These are phyloP conservation scores for Drosophila niveifrons DNA, from an alignment of 2,888 invertebrate species.

Conservation along the genomic window DNA sequence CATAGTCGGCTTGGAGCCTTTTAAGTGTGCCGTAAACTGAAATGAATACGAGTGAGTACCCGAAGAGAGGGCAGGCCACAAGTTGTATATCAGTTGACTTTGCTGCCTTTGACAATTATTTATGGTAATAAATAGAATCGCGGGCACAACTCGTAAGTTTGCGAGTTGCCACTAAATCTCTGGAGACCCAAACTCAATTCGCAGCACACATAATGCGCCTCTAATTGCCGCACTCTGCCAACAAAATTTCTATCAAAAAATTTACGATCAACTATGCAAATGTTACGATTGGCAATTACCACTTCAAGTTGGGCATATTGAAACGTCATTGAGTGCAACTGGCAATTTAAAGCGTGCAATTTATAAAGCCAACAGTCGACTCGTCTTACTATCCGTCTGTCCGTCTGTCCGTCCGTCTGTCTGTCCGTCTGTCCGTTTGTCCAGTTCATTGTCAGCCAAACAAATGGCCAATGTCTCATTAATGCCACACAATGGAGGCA, in stretches of 20 bases:
- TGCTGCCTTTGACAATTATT: constrained; percentile 77
- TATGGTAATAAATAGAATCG: constrained; percentile 81
- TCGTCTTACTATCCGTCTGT: constrained; percentile 4
- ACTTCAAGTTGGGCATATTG: constrained; percentile 42
- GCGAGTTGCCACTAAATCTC: constrained; percentile 11
- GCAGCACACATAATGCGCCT: constrained; percentile 57
- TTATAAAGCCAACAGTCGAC: constrained; percentile 24
- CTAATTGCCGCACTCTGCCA: constrained; percentile 64
- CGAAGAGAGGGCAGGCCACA: constrained; percentile 42
- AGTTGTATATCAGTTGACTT: constrained; percentile 75
- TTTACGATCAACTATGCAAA: constrained; percentile 49
- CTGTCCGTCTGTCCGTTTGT: constrained; percentile 10
- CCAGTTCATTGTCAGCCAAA: constrained; percentile 62
- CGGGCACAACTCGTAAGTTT: constrained; percentile 46
- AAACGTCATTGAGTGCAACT: constrained; percentile 56
- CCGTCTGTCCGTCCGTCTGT: neutral
- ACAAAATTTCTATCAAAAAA: constrained; percentile 61
- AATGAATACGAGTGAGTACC: constrained; percentile 67
- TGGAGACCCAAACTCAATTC: constrained; percentile 1
- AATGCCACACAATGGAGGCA: constrained; percentile 76
- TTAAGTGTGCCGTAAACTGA: constrained; percentile 77
- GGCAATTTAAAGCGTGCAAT: constrained; percentile 47
- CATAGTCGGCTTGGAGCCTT: constrained; percentile 69
- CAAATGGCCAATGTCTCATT: constrained; percentile 78
- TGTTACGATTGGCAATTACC: constrained; percentile 53